Evolutionary conservation across 2,113 vertebrate genomes (phyloP).

Genomic region (Leiothrix lutea): DNA sequence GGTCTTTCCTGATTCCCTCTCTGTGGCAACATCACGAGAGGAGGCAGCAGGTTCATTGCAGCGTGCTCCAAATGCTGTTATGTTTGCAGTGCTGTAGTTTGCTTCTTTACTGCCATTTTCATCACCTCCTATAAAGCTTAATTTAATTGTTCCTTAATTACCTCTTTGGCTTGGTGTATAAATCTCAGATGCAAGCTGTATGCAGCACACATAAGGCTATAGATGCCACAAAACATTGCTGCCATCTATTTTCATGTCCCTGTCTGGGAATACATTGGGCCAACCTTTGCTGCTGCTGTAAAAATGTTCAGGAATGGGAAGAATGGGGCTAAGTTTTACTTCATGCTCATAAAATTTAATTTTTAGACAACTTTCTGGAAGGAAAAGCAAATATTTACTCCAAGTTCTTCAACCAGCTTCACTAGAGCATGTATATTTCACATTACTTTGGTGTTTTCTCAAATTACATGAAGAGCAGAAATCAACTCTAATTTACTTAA

Average conservation of each 20-base stretch:
- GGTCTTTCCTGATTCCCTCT: not conserved
- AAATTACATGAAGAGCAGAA: not conserved
- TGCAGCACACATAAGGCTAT: not conserved
- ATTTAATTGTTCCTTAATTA: conserved; percentile 48
- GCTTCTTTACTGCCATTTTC: not conserved
- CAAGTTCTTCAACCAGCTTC: not conserved
- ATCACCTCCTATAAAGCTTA: not conserved
- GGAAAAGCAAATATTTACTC: not conserved
- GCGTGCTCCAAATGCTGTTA: not conserved
- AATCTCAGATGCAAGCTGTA: not conserved
- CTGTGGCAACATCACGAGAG: fast-evolving
- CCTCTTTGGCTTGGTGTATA: not conserved
- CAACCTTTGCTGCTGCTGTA: not conserved
- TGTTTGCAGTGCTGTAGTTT: not conserved
- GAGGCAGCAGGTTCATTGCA: not conserved
- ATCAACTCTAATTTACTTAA: not conserved
- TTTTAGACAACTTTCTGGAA: not conserved
- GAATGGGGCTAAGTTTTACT: too few species aligned
- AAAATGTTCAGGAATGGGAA: not conserved
- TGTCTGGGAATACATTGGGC: not conserved
- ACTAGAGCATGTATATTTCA: not conserved
- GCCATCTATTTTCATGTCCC: not conserved
- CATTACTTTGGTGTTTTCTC: not conserved
- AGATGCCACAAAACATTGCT: not conserved
- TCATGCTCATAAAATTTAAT: not conserved